These are phyloP conservation scores for Sinelater perroti DNA, from an alignment of 2,888 invertebrate genomes.

Conservation along the genomic window DNA sequence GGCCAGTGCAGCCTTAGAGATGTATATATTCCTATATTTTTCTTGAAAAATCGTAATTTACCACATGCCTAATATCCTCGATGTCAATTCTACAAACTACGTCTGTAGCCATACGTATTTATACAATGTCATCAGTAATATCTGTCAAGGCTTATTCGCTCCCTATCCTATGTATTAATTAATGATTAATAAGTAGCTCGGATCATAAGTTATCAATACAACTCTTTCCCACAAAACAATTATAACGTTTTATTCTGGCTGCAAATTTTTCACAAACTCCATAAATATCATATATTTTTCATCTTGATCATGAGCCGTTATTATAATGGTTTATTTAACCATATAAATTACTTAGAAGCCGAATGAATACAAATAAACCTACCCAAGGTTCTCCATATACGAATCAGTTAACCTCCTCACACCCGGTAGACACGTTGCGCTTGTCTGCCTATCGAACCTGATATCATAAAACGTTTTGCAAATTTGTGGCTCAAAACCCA, in stretches of 20 bases:
- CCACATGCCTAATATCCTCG: conserved; percentile 83
- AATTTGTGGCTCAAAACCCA: conserved; percentile 91
- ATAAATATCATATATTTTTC: conserved; percentile 73
- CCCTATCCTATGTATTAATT: conserved; percentile 86
- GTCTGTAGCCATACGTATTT: conserved; percentile 92
- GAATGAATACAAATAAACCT: conserved; percentile 87
- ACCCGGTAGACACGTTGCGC: conserved; percentile 93
- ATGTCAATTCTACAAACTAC: conserved; percentile 94
- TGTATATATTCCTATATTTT: conserved; percentile 97
- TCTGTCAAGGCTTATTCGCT: conserved; percentile 85
- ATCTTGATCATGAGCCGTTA: conserved; percentile 73
- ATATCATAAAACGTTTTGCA: conserved; percentile 81
- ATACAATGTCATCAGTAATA: conserved; percentile 79
- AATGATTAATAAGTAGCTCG: conserved; percentile 77
- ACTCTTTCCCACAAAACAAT: conserved; percentile 88
- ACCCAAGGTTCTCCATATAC: conserved; percentile 90
- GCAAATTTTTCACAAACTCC: conserved; percentile 76
- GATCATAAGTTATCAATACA: conserved; percentile 84
- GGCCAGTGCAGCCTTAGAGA: conserved; percentile 93
- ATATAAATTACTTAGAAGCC: conserved; percentile 91
- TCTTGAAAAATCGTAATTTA: conserved; percentile 92
- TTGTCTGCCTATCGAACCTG: conserved; percentile 89
- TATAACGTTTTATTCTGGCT: conserved; percentile 81
- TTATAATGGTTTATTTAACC: conserved; percentile 81
- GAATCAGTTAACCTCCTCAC: conserved; percentile 85